Evolutionary conservation across 2,797 vertebrate genomes (phyloP).

Genomic region (Tokudaia tokunoshimensis): DNA sequence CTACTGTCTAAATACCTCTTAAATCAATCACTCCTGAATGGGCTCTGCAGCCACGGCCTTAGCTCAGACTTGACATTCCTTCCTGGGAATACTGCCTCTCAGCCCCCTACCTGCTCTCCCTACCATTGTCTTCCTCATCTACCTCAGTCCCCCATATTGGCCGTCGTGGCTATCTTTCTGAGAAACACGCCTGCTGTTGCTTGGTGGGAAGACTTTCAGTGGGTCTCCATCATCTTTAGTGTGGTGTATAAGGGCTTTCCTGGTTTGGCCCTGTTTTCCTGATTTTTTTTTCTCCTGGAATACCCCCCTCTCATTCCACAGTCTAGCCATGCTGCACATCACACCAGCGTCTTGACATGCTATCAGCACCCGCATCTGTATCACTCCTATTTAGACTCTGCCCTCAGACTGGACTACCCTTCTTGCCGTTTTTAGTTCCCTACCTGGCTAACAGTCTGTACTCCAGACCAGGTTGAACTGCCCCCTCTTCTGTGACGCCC

Average conservation of each 20-base stretch:
- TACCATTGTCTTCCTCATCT: not conserved
- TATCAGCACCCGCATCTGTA: not conserved
- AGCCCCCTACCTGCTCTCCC: not conserved
- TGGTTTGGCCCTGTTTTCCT: not conserved
- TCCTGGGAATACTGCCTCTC: not conserved
- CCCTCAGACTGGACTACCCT: not conserved
- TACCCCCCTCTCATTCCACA: not conserved
- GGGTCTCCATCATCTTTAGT: not conserved
- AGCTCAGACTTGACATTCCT: not conserved
- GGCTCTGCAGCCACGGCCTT: not conserved
- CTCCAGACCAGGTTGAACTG: not conserved
- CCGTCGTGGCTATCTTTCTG: not conserved
- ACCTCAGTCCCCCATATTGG: rapidly evolving
- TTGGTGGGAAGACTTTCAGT: not conserved
- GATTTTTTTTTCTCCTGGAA: not conserved
- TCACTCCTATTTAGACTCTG: not conserved
- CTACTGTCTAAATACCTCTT: conserved; percentile 63
- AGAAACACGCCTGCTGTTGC: not conserved
- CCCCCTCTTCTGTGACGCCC: not conserved
- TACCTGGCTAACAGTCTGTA: not conserved
- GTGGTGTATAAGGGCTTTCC: not conserved
- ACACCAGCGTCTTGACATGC: rapidly evolving
- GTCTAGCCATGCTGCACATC: not conserved
- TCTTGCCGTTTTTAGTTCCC: not conserved
- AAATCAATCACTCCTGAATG: not conserved